Evolutionary conservation across 2,113 vertebrate species (phyloP).

Genomic region (Circaetus cinerascens): DNA sequence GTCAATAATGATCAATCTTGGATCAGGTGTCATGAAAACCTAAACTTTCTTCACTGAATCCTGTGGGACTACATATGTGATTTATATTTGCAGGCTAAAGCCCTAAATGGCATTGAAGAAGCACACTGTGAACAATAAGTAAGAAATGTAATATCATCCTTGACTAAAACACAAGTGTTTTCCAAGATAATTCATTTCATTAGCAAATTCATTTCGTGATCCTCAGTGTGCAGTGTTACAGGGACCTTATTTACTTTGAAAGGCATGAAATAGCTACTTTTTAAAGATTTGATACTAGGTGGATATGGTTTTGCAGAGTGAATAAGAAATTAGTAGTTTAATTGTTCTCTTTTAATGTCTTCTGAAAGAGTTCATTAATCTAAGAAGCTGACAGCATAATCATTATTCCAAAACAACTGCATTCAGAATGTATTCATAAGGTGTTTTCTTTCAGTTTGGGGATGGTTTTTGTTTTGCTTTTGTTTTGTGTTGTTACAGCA

Average conservation of each 20-base stretch:
- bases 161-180: background rate
- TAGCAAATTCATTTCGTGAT: background rate
- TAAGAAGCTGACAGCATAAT: constrained; percentile 12
- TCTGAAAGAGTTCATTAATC: constrained; percentile 25
- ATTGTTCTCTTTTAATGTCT: background rate
- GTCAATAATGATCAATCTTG: background rate
- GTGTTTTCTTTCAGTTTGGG: background rate
- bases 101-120: background rate
- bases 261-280: background rate
- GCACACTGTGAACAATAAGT: background rate
- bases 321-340: background rate
- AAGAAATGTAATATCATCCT: background rate
- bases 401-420: background rate
- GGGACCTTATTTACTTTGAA: background rate
- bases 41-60: background rate
- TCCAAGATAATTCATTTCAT: background rate
- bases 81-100: background rate
- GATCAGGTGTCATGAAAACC: background rate
- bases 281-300: background rate
- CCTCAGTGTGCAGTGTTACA: background rate
- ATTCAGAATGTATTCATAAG: background rate
- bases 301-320: background rate
- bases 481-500: background rate
- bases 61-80: background rate
- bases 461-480: background rate